Evolutionary conservation across 2,113 vertebrate species (phyloP).

Genomic region (Strix uralensis): DNA sequence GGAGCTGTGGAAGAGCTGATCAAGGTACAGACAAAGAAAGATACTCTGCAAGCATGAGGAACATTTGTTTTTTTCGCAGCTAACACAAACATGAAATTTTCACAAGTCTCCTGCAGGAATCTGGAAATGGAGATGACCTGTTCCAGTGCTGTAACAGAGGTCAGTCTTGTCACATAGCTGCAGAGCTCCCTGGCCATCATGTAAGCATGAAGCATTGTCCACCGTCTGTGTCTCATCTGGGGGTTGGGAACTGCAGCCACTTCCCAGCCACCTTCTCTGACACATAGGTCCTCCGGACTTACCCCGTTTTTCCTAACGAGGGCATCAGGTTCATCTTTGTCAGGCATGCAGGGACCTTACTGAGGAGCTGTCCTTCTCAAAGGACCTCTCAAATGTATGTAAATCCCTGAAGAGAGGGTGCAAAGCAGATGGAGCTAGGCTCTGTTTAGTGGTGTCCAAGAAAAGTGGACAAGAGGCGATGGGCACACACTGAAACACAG

Average conservation of each 20-base stretch:
- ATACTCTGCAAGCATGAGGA: background rate
- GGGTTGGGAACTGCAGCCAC: background rate
- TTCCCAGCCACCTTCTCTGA: background rate
- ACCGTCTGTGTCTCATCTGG: rapidly evolving
- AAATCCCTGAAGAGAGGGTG: background rate
- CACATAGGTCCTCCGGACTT: background rate
- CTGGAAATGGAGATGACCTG: background rate
- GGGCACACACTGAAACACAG: background rate
- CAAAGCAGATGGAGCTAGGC: background rate
- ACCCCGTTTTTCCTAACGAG: background rate
- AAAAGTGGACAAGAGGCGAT: background rate
- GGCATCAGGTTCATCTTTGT: background rate
- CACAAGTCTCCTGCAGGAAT: background rate
- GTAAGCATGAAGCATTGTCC: background rate
- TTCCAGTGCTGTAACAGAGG: background rate
- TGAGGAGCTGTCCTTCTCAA: background rate
- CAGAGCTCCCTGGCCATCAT: background rate
- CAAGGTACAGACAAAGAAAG: background rate
- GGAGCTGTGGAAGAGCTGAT: background rate
- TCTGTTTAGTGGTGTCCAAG: background rate
- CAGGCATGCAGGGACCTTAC: background rate
- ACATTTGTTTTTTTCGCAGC: background rate
- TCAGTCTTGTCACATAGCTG: background rate
- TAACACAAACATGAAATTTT: background rate
- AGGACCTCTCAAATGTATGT: background rate